Evolutionary conservation across 2,888 invertebrate species (phyloP).

Genomic region (Leistus spinibarbis): DNA sequence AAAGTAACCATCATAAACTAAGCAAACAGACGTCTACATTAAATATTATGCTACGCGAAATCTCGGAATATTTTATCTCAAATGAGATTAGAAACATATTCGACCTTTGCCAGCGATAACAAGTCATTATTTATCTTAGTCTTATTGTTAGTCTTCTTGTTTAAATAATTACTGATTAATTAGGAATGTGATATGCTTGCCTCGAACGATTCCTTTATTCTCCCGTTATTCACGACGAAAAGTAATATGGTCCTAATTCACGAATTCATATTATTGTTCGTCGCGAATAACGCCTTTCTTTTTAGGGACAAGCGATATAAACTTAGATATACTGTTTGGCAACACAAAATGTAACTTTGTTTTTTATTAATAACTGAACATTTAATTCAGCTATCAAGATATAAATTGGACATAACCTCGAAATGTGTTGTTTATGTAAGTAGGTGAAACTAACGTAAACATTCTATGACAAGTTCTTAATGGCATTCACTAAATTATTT

Average conservation of each 20-base stretch:
- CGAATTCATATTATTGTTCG: no score
- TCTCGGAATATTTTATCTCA: background rate
- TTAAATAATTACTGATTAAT: background rate
- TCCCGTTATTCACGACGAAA: no score
- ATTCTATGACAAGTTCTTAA: background rate
- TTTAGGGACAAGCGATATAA: no score
- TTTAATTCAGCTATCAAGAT: background rate
- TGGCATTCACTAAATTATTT: background rate
- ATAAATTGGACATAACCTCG: background rate
- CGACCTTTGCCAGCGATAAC: background rate
- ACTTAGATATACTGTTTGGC: background rate
- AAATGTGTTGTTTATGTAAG: background rate
- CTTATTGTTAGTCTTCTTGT: background rate
- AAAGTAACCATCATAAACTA: background rate
- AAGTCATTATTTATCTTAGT: background rate
- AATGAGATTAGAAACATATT: background rate
- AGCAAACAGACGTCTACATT: background rate
- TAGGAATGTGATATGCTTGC: background rate
- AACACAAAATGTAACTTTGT: background rate
- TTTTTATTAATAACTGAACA: background rate
- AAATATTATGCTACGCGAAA: background rate
- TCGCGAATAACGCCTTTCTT: no score
- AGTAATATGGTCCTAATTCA: no score
- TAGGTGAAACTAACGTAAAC: background rate
- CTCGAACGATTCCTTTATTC: background rate